Percentiles rank a stretch among this genome's conserved stretches.
Evolutionary conservation across 2,113 vertebrate genomes (phyloP).

Genomic region (Actenoides hombroni): DNA sequence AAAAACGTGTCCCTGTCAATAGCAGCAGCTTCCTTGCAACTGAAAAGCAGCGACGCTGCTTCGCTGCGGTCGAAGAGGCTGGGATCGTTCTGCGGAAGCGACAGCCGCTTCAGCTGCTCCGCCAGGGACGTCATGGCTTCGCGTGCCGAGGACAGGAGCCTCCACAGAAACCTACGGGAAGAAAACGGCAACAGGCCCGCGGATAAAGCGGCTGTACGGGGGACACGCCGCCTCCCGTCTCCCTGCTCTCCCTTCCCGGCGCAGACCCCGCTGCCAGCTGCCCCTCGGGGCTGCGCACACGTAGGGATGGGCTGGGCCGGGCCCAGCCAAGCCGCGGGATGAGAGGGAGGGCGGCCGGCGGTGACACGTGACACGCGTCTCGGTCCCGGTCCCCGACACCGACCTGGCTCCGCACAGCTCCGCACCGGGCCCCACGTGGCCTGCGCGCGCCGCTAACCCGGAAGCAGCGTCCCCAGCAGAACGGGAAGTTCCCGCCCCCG

Average conservation of each 20-base stretch:
- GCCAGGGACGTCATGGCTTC: conserved; percentile 89
- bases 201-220: rapidly evolving
- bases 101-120: conserved; percentile 89
- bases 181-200: not conserved
- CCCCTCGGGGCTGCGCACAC: not conserved
- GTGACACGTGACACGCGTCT: not conserved
- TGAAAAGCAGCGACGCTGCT: conserved; percentile 87
- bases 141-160: not conserved
- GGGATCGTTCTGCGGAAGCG: conserved; percentile 88
- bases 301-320: not conserved
- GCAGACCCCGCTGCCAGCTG: not conserved
- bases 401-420: not conserved
- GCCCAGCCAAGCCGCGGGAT: not conserved
- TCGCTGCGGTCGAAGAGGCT: conserved; percentile 78
- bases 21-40: conserved; percentile 84
- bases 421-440: not conserved
- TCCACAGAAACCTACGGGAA: not conserved
- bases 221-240: rapidly evolving
- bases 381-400: rapidly evolving
- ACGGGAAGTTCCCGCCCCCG: not conserved
- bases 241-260: not conserved
- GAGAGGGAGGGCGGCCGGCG: not conserved
- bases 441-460: conserved; percentile 12
- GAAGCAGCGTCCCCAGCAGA: not conserved
- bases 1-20: conserved; percentile 90